Evolutionary conservation across 2,113 vertebrate species (phyloP), one percentile per base, ranked within the genome.

Genomic region (Cettia cetti): DNA sequence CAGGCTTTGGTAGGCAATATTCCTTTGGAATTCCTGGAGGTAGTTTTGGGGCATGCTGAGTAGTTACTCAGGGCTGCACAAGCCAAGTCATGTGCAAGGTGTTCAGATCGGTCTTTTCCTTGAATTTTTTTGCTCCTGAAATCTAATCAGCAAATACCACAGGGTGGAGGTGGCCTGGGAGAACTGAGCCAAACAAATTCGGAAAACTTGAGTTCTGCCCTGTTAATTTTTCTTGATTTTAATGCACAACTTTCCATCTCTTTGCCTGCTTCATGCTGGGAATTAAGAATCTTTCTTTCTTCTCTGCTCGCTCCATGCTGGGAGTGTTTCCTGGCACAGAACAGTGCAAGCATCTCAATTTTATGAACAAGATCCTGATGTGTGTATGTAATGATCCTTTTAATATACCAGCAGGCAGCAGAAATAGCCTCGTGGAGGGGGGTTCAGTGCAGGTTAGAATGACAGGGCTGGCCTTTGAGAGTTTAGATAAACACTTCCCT

Each of bases 351-450:
- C 94, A 82, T 86, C 89, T 96, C 82, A 69, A 22, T 96, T 97
- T 96, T 95, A 91, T 95, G 96, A 95, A 95, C 94, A 95, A 50
- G 91, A 96, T 96, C 93, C 93, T 94, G 56, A 92, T 78, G 92
- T 57, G 92, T 92, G 79, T 91, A 92, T 2, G 96, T 94, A 96
- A 97, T 93, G 81, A 89, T 95, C 74, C 96, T 96, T 96, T 97
- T 97, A 95, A 97, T 97, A 96, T 30, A n/a, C 47, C 89, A 54
- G 91, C 7, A 72, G 89, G 94, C 42, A 87, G 85, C 95, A 97
- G 82, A 96, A 97, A 97, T 97, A 97, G 95, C 95, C 78, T 61
- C 22, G 0, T 37, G 79, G 72, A 66, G 68, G 61, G 77, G 45
- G 61, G n/a, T 49, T 76, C 45, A 50, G 63, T 37, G 33, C 59